A percentile compares a stretch with the other conserved stretches of the same genome.
phyloP scores from a whole-genome alignment of 1,140 invertebrate species.

The Leptopilina clavipes region DNA sequence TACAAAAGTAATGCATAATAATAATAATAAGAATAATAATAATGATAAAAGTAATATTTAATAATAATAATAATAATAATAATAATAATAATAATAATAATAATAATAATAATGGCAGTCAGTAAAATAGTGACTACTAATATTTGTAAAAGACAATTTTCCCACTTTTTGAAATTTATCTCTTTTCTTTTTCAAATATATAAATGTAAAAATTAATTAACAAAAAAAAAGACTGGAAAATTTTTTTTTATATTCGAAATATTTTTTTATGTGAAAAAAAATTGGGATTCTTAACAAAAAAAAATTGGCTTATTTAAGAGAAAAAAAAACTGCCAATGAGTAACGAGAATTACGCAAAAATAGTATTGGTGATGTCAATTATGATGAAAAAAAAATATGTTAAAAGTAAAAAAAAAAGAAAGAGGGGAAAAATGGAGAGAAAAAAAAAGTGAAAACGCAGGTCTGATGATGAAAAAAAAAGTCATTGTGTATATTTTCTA shows the following conservation, averaged over 20 bases:
- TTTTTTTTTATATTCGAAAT: background rate
- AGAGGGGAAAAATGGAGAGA: constrained; percentile 11
- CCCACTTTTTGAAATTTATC: no score
- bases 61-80: no score
- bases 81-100: no score
- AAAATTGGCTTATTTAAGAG: background rate
- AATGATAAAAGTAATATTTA: no score
- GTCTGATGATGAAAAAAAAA: constrained; percentile 52
- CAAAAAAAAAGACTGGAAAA: background rate
- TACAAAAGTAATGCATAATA: no score
- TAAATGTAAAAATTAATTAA: no score
- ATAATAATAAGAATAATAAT: no score
- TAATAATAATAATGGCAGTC: no score
- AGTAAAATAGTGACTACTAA: no score
- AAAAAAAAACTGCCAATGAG: background rate
- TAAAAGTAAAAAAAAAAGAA: background rate
- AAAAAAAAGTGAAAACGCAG: constrained; percentile 31
- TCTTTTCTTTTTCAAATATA: no score
- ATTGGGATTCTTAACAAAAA: background rate
- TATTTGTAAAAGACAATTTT: no score
- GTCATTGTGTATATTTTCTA: constrained; percentile 61
- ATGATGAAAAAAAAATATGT: constrained; percentile 24
- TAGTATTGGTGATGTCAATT: constrained; percentile 64
- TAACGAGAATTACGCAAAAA: constrained; percentile 5
- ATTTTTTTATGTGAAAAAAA: background rate